Conservation (phyloP, 2,113 vertebrate species). For the Syngnathoides biaculeatus region DNA sequence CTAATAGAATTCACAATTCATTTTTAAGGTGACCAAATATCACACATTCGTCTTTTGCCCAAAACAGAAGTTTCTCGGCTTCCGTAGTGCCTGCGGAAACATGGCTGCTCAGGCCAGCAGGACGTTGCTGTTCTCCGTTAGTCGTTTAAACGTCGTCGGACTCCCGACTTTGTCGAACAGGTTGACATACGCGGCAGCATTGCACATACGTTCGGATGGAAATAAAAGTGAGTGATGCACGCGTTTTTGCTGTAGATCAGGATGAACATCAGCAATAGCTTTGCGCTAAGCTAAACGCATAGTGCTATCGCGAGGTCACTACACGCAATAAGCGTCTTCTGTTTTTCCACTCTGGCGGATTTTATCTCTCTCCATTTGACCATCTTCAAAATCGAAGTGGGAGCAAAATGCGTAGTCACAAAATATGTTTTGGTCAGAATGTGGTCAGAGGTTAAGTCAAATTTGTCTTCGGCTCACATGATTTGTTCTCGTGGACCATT, state of each 20-base stretch:
- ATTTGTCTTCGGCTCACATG: not conserved
- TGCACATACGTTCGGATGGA: constrained; percentile 5
- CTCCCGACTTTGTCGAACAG: constrained; percentile 18
- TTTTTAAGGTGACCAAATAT: not conserved
- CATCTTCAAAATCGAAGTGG: not conserved
- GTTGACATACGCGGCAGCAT: constrained; percentile 30
- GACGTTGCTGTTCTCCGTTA: constrained; percentile 46
- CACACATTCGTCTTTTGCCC: not conserved
- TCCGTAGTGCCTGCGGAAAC: constrained; percentile 27
- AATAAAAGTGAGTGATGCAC: constrained; percentile 47
- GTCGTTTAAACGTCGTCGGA: constrained; percentile 42
- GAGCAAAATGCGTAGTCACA: too few relatives aligned
- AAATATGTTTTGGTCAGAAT: too few relatives aligned
- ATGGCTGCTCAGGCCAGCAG: constrained; percentile 61
- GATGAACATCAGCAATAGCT: not conserved
- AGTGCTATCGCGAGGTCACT: not conserved
- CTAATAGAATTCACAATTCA: too few relatives aligned
- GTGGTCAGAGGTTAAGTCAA: too few relatives aligned
- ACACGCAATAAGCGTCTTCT: not conserved
- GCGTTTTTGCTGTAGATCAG: not conserved
- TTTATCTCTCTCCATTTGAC: not conserved
- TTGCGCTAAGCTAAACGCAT: constrained; percentile 19
- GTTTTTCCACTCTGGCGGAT: too few relatives aligned
- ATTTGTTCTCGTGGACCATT: too few relatives aligned
- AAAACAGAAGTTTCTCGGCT: not conserved